phyloP scores from a whole-genome alignment of 1,140 invertebrate genomes.

The Monochamus saltuarius region DNA sequence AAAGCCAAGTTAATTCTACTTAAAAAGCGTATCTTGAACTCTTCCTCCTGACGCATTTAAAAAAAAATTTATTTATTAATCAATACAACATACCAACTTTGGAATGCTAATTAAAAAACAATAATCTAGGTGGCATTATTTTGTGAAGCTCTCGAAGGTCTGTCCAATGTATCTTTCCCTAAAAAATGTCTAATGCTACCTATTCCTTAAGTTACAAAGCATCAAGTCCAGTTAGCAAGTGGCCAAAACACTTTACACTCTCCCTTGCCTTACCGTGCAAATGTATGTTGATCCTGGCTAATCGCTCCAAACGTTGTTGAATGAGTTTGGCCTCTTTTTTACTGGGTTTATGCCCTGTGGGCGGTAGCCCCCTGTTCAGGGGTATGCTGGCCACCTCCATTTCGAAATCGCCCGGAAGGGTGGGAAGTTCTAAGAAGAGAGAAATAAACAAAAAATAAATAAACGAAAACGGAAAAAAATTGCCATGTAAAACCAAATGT shows the following conservation, averaged over 20 bases:
- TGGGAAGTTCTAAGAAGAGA: conserved; percentile 41
- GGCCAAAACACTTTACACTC: neutral
- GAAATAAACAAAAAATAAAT: conserved; percentile 46
- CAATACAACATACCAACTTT: too few relatives aligned
- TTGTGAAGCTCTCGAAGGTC: too few relatives aligned
- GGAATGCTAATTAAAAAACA: too few relatives aligned
- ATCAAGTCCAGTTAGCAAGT: too few relatives aligned
- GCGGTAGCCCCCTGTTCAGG: conserved; percentile 39
- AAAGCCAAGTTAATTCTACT: too few relatives aligned
- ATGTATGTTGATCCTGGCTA: conserved; percentile 83
- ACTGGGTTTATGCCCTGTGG: conserved; percentile 46
- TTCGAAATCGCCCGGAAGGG: conserved; percentile 41
- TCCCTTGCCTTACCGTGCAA: conserved; percentile 72
- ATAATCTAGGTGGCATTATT: too few relatives aligned
- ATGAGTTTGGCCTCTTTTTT: conserved; percentile 63
- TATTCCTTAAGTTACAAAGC: too few relatives aligned
- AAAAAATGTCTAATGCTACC: too few relatives aligned
- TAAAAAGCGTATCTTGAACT: too few relatives aligned
- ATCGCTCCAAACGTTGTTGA: conserved; percentile 69
- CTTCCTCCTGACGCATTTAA: too few relatives aligned
- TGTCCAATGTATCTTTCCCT: too few relatives aligned
- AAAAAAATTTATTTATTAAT: too few relatives aligned
- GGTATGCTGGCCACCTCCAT: conserved; percentile 53
- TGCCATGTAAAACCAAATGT: conserved; percentile 1
- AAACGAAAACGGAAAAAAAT: conserved; percentile 19